Base-by-base conservation (phyloP, 1,140 invertebrate genomes). In the Sycobia sp. region DNA sequence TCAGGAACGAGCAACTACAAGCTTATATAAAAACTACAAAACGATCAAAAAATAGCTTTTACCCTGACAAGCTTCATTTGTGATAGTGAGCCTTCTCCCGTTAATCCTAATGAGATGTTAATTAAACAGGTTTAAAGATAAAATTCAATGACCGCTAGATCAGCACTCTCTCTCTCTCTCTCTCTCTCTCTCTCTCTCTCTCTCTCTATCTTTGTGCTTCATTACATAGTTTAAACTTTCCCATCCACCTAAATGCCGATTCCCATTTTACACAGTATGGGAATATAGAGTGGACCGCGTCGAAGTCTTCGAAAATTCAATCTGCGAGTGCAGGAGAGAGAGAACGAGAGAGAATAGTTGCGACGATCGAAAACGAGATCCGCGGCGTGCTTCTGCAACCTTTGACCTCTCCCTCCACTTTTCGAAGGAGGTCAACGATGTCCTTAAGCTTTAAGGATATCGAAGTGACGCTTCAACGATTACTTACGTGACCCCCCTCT, bases 371-470 rank as follows among this genome's bases (percentile, higher is more conserved):
- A 70, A 68, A 68, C 61, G 61, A 67, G 56, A 57, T 59, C 65
- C 25, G 38, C 46, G 41, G 44, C 10, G 36, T 27, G 38, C 36
- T 50, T 32, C 29, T 41, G 22, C 22, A 36, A 38, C 64, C n/a
- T n/a, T n/a, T n/a, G n/a, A n/a, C n/a, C n/a, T n/a, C n/a, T n/a
- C n/a, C n/a, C n/a, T n/a, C 64, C 62, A 23, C 36, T 59, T 58
- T 44, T 65, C 58, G 68, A 77, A 75, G 55, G 71, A 76, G 77
- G 76, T 79, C 77, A 77, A 77, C 73, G 70, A 79, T 67, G 72
- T 75, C 70, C 76, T 78, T 73, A 76, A 71, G 73, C 72, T 76
- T 76, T 74, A 73, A 74, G 67, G 66, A 70, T 71, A 69, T 69
- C 64, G 68, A 71, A 68, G 55, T 55, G 38, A 13, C 18, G 22